Evolutionary conservation across 1,140 invertebrate genomes (phyloP).

Genomic region (Lordiphosa stackelbergi): DNA sequence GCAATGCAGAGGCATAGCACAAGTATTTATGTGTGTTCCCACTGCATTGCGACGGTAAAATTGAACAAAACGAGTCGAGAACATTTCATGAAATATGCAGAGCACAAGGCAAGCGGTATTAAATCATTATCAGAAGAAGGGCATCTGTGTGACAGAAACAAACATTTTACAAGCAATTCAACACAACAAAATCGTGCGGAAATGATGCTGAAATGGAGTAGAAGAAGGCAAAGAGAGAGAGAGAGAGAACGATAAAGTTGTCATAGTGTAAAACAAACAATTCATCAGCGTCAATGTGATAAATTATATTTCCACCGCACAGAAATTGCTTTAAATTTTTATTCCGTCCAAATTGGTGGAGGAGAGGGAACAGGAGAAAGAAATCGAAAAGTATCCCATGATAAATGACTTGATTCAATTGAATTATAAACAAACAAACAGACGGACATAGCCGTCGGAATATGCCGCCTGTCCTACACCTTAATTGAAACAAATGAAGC

Average conservation of each 20-base stretch:
- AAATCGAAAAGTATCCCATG: constrained; percentile 56
- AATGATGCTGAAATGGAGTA: constrained; percentile 38
- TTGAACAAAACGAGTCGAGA: constrained; percentile 28
- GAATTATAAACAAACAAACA: constrained; percentile 59
- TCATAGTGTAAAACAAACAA: constrained; percentile 71
- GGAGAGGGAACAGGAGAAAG: neutral
- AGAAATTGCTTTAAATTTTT: constrained; percentile 65
- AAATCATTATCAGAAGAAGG: constrained; percentile 54
- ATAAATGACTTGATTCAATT: constrained; percentile 63
- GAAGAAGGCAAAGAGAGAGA: constrained; percentile 7
- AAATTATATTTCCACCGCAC: constrained; percentile 63
- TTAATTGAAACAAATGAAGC: no score
- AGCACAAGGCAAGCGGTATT: constrained; percentile 39
- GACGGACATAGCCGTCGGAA: neutral
- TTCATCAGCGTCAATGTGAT: constrained; percentile 74
- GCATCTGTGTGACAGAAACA: constrained; percentile 61
- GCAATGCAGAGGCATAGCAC: constrained; percentile 24
- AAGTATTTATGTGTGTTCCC: constrained; percentile 4
- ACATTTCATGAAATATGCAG: constrained; percentile 48
- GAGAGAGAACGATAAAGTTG: constrained; percentile 57
- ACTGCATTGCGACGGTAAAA: constrained; percentile 40
- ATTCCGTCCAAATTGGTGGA: constrained; percentile 18
- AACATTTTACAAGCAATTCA: constrained; percentile 72
- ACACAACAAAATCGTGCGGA: constrained; percentile 35
- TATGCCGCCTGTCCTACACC: no score